These are phyloP conservation scores for Artibeus lituratus DNA, from an alignment of 2,797 vertebrate species.

Conservation along the genomic window DNA sequence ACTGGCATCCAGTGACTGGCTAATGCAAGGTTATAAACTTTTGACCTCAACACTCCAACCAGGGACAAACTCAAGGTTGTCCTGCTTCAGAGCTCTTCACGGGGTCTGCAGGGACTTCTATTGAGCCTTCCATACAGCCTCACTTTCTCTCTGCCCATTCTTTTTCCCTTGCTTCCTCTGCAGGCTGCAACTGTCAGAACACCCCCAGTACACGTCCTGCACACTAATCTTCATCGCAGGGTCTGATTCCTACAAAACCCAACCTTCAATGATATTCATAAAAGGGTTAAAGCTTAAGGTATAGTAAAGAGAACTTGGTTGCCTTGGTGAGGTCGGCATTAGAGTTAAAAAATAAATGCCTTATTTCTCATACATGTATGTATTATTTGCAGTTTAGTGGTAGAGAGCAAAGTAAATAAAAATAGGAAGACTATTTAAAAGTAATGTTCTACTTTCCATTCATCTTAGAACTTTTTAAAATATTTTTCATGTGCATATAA, in stretches of 20 bases:
- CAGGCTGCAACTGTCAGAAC: not conserved
- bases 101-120: not conserved
- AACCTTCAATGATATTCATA: not conserved
- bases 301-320: not conserved
- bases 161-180: not conserved
- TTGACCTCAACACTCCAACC: no score
- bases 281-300: not conserved
- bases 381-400: not conserved
- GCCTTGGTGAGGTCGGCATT: not conserved
- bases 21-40: accelerated
- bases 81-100: accelerated
- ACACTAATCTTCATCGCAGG: not conserved
- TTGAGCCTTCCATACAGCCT: not conserved
- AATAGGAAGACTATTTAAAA: not conserved
- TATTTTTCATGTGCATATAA: not conserved
- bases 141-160: not conserved
- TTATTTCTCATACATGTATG: not conserved
- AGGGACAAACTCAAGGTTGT: not conserved
- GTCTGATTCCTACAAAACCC: not conserved
- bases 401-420: not conserved
- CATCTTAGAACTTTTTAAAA: not conserved
- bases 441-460: not conserved
- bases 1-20: not conserved
- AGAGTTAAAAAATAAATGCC: not conserved
- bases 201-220: not conserved